Evolutionary conservation across 2,797 vertebrate species (phyloP).

Genomic region (Urocyon cinereoargenteus): DNA sequence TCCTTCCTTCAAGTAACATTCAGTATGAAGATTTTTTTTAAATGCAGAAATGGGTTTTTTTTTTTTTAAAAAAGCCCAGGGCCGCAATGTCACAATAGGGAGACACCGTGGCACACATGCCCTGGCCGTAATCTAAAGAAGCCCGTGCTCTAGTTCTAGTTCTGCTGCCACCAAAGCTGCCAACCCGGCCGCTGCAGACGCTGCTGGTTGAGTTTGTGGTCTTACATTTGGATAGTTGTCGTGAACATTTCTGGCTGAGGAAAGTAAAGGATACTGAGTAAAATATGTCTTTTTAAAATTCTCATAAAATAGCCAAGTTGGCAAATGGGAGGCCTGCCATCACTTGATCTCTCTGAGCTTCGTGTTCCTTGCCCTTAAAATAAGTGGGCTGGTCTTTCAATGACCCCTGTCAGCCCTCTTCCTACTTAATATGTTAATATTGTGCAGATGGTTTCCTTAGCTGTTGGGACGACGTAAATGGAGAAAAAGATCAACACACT

Average conservation of each 20-base stretch:
- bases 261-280: neutral
- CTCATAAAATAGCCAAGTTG: neutral
- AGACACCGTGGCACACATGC: accelerated
- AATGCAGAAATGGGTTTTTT: neutral
- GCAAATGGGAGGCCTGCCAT: neutral
- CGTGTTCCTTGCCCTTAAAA: neutral
- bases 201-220: neutral
- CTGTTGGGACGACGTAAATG: neutral
- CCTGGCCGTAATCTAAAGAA: neutral
- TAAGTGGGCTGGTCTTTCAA: neutral
- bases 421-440: neutral
- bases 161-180: too few relatives aligned
- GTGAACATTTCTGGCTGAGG: neutral
- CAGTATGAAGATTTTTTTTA: neutral
- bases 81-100: neutral
- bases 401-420: neutral
- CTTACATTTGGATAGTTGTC: neutral
- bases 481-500: neutral
- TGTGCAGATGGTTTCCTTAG: neutral
- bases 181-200: accelerated
- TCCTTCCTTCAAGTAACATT: neutral
- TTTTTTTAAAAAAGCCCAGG: neutral
- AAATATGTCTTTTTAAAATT: neutral
- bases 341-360: neutral
- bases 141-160: neutral